Evolutionary conservation across 2,113 vertebrate genomes (phyloP), one percentile per base, ranked within the genome.

Genomic region (Syngnathoides biaculeatus): DNA sequence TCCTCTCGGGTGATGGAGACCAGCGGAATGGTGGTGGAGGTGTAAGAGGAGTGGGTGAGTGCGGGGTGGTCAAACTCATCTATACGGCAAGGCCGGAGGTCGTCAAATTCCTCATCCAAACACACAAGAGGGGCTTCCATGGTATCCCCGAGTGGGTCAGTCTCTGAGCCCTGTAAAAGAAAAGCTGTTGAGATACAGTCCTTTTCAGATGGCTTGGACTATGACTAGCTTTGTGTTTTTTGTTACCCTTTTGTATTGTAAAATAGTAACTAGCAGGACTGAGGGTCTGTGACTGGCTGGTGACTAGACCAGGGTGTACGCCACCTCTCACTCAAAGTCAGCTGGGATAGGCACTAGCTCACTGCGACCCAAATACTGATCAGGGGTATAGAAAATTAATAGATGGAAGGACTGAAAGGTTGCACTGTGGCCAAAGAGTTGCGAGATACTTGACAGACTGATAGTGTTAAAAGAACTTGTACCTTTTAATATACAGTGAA

Each of bases 71-170:
- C 93, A 8, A 26, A 75, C 8, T 94, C 93, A 15, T 94, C 93
- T 1, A 91, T 89, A 57, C 88, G 93, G 67, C 85, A 92, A 10
- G 93, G 93, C 67, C 94, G 88, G 56, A 96, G 92, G 78, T 97
- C 95, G 74, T 97, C 95, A 48, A 95, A 97, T 84, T 97, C 95
- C 83, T 97, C 95, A 35, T 97, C 95, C 80, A 97, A 81, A 80
- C 94, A 95, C 80, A 96, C 95, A 43, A 97, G 90, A 2, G 95
- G 95, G 73, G 95, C 95, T 88, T 95, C 95, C 95, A 97, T 97
- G 30, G 81, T 79, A 78, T 80, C 80, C 83, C 86, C 74, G 20
- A 65, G 64, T 55, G 56, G 73, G 66, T 47, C 57, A 39, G 62
- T 65, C 40, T 63, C 65, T 43, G 66, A 64, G 9, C 50, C 87